Conservation (phyloP, 2,113 vertebrate genomes). For the Datnioides undecimradiatus region DNA sequence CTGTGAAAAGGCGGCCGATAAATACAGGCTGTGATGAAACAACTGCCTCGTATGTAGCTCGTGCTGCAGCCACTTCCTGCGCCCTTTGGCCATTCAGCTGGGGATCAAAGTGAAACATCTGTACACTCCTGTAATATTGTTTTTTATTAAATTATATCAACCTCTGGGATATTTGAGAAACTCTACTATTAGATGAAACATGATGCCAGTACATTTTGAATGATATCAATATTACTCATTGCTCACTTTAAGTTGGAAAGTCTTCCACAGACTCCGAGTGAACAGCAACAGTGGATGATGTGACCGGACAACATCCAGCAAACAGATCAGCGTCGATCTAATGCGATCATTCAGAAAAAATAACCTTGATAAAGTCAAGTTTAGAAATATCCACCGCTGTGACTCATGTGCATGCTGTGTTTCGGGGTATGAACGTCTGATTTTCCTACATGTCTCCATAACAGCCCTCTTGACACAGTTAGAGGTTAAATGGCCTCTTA, state of each 20-base stretch:
- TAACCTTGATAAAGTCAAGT: not conserved
- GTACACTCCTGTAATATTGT: not conserved
- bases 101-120: not conserved
- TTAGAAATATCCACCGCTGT: not conserved
- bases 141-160: no score
- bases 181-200: not conserved
- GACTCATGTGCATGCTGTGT: not conserved
- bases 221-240: not conserved
- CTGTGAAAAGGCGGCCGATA: not conserved
- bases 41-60: not conserved
- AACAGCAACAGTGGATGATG: not conserved
- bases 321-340: not conserved
- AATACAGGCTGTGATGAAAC: not conserved
- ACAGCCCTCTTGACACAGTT: conserved; percentile 62
- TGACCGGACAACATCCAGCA: not conserved
- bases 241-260: not conserved
- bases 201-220: not conserved
- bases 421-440: conserved; percentile 16
- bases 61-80: not conserved
- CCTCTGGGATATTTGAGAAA: no score
- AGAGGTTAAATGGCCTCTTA: conserved; percentile 79
- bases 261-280: not conserved
- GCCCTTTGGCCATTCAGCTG: not conserved
- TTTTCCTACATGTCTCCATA: conserved; percentile 51
- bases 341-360: not conserved